Conservation (phyloP, 2,888 invertebrate genomes). For the Podotricha telesiphe region DNA sequence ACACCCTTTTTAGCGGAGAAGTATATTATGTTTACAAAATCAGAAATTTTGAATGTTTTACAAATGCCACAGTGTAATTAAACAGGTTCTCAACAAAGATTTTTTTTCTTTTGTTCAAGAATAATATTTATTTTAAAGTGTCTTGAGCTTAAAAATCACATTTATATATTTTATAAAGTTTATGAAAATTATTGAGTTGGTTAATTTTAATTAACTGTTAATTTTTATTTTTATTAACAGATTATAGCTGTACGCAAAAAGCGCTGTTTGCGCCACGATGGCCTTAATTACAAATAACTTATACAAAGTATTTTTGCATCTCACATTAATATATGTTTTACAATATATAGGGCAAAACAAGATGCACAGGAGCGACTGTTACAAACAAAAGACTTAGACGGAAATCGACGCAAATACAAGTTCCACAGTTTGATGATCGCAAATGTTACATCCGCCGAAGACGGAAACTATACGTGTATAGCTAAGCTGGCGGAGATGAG, state of each 20-base stretch:
- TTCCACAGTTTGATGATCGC: conserved; percentile 57
- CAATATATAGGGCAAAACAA: conserved; percentile 55
- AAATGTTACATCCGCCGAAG: conserved; percentile 57
- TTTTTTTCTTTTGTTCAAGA: conserved; percentile 7
- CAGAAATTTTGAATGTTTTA: conserved; percentile 4
- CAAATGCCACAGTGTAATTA: not conserved
- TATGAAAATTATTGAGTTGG: too few relatives aligned
- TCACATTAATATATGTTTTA: not conserved
- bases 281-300: too few relatives aligned
- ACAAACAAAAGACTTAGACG: conserved; percentile 55
- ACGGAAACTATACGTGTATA: conserved; percentile 69
- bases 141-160: not conserved
- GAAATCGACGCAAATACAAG: conserved; percentile 53
- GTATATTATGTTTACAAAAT: not conserved
- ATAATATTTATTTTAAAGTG: not conserved
- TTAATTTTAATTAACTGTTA: not conserved
- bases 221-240: too few relatives aligned
- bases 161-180: too few relatives aligned
- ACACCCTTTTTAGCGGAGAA: conserved; percentile 9
- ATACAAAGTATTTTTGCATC: too few relatives aligned
- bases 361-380: conserved; percentile 48
- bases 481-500: conserved; percentile 50
- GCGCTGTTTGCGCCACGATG: too few relatives aligned
- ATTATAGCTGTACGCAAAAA: too few relatives aligned
- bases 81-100: not conserved